Percentiles rank a stretch among this genome's conserved stretches.
Evolutionary conservation across 2,888 invertebrate genomes (phyloP).

Genomic region (Linnaemya tessellans): DNA sequence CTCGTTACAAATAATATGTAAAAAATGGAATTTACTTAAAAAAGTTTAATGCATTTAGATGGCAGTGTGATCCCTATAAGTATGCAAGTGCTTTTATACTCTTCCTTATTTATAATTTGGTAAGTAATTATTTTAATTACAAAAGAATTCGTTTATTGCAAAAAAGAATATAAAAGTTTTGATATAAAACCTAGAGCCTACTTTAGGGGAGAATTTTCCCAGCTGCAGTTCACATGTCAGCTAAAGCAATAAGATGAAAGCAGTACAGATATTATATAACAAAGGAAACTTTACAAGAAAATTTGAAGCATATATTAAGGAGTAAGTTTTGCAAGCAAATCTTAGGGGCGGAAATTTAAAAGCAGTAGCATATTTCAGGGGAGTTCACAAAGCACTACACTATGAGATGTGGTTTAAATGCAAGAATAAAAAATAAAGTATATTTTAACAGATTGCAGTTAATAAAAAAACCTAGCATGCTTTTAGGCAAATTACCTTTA

Average conservation of each 20-base stretch:
- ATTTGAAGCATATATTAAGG: neutral
- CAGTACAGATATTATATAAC: neutral
- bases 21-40: slow-evolving; percentile 31
- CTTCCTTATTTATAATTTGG: slow-evolving; percentile 36
- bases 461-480: neutral
- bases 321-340: neutral
- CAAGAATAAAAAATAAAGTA: neutral
- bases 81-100: slow-evolving; percentile 30
- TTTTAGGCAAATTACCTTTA: neutral
- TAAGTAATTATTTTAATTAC: slow-evolving; percentile 68
- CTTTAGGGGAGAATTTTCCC: neutral
- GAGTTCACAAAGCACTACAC: neutral
- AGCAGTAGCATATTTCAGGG: neutral
- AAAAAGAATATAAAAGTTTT: neutral
- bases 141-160: slow-evolving; percentile 39
- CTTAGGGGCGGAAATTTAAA: neutral
- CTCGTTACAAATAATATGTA: neutral
- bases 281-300: neutral
- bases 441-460: neutral
- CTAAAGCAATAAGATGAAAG: neutral
- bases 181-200: slow-evolving; percentile 11
- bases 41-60: slow-evolving; percentile 53
- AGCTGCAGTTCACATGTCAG: neutral
- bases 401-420: neutral
- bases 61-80: slow-evolving; percentile 33